Conservation (phyloP, 1,140 invertebrate genomes). For the Andrena cerasifolii region DNA sequence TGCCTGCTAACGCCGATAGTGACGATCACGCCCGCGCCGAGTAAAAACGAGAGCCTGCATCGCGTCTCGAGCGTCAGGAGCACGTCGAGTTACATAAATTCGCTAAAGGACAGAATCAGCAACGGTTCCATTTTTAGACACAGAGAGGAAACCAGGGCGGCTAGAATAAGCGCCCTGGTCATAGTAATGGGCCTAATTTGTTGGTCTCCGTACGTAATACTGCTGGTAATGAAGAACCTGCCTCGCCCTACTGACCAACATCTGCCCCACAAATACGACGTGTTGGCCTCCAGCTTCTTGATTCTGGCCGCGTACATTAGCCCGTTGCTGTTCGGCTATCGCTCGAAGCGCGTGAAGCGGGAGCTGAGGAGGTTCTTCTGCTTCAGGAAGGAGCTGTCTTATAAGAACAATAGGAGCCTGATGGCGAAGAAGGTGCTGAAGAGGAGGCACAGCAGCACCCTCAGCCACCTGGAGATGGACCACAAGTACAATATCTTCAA, state of each 20-base stretch:
- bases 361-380: slow-evolving; percentile 86
- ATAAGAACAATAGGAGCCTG: slow-evolving; percentile 79
- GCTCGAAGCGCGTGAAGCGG: slow-evolving; percentile 88
- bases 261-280: slow-evolving; percentile 77
- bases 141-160: slow-evolving; percentile 91
- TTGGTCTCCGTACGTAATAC: slow-evolving; percentile 86
- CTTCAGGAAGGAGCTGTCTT: slow-evolving; percentile 77
- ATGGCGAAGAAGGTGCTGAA: slow-evolving; percentile 80
- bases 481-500: slow-evolving; percentile 78
- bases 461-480: slow-evolving; percentile 73
- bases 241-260: slow-evolving; percentile 77
- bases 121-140: slow-evolving; percentile 92
- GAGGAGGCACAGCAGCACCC: slow-evolving; percentile 74
- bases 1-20: slow-evolving; percentile 75
- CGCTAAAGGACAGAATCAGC: slow-evolving; percentile 88
- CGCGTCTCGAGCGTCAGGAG: slow-evolving; percentile 76
- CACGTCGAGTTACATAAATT: slow-evolving; percentile 85
- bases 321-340: slow-evolving; percentile 90
- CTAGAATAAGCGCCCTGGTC: slow-evolving; percentile 89
- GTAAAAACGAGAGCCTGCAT: slow-evolving; percentile 77
- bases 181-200: slow-evolving; percentile 88
- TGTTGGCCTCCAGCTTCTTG: slow-evolving; percentile 85
- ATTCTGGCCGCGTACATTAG: slow-evolving; percentile 87
- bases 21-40: slow-evolving; percentile 80
- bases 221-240: slow-evolving; percentile 80